Percentiles rank a stretch among this genome's conserved stretches.
These are phyloP conservation scores for Petrocephalus schoutedeni DNA, from an alignment of 2,797 vertebrate species.

Conservation along the genomic window DNA sequence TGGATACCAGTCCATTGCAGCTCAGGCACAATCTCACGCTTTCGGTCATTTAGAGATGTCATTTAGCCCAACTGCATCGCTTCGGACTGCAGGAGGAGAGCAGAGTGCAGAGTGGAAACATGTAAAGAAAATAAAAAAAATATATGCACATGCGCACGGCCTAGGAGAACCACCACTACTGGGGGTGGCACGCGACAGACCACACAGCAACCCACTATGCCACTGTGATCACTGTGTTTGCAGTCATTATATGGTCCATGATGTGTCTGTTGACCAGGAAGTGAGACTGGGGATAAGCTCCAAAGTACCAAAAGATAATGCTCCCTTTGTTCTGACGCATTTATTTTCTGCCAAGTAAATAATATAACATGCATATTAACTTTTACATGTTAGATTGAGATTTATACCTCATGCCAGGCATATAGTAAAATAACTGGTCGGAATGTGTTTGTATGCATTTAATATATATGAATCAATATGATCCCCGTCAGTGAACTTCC, in stretches of 20 bases:
- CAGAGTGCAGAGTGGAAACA: not conserved
- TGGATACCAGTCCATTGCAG: not conserved
- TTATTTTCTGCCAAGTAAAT: not conserved
- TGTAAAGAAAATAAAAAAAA: not conserved
- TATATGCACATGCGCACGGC: not conserved
- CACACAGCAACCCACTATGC: not conserved
- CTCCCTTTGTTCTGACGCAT: not conserved
- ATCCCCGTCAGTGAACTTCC: too few species aligned
- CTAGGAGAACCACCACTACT: not conserved
- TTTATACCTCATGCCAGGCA: too few species aligned
- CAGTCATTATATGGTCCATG: not conserved
- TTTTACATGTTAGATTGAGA: too few species aligned
- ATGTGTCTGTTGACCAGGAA: not conserved
- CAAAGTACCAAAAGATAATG: not conserved
- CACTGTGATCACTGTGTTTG: not conserved
- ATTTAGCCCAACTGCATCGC: not conserved
- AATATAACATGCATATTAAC: too few species aligned
- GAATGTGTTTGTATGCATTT: too few species aligned
- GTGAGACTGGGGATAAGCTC: not conserved
- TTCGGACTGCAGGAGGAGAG: not conserved
- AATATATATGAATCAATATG: too few species aligned
- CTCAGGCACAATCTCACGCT: not conserved
- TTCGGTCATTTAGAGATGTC: too few species aligned
- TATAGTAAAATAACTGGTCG: too few species aligned
- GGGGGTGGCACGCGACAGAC: not conserved